These are phyloP conservation scores for Elysia crispata DNA, from an alignment of 2,888 invertebrate genomes.

Conservation along the genomic window DNA sequence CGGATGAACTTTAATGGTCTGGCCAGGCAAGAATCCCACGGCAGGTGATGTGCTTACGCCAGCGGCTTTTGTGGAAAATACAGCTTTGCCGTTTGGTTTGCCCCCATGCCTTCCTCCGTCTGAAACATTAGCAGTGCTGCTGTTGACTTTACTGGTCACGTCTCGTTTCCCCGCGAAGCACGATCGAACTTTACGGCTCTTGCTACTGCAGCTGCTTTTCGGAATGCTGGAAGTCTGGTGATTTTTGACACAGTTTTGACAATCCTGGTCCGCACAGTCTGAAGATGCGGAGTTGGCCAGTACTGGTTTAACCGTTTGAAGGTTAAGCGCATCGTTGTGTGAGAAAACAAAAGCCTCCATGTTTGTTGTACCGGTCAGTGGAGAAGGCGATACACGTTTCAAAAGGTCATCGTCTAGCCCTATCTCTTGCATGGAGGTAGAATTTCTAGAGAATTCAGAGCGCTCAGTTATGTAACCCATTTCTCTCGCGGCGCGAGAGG, in stretches of 20 bases:
- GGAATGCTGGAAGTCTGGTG: neutral
- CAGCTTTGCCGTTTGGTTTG: too few species aligned
- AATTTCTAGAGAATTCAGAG: too few species aligned
- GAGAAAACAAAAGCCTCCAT: slow-evolving; percentile 40
- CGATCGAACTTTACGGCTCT: too few species aligned
- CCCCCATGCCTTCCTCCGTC: neutral
- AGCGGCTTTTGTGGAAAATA: too few species aligned
- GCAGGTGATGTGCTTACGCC: neutral
- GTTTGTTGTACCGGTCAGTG: neutral
- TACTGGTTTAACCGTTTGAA: neutral
- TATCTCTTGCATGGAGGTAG: too few species aligned
- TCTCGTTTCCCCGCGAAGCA: too few species aligned
- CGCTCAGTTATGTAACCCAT: too few species aligned
- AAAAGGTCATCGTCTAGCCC: neutral
- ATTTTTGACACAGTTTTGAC: neutral
- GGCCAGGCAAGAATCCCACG: slow-evolving; percentile 20
- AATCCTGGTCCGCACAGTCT: neutral
- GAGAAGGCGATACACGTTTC: neutral
- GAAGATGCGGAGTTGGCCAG: neutral
- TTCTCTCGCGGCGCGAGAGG: too few species aligned
- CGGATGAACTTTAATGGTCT: slow-evolving; percentile 36
- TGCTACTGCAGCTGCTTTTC: too few species aligned
- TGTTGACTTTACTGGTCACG: too few species aligned
- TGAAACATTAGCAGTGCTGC: neutral
- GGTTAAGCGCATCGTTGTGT: slow-evolving; percentile 42